Evolutionary conservation across 2,797 vertebrate genomes (phyloP).

Genomic region (Coccyzus lansbergi): DNA sequence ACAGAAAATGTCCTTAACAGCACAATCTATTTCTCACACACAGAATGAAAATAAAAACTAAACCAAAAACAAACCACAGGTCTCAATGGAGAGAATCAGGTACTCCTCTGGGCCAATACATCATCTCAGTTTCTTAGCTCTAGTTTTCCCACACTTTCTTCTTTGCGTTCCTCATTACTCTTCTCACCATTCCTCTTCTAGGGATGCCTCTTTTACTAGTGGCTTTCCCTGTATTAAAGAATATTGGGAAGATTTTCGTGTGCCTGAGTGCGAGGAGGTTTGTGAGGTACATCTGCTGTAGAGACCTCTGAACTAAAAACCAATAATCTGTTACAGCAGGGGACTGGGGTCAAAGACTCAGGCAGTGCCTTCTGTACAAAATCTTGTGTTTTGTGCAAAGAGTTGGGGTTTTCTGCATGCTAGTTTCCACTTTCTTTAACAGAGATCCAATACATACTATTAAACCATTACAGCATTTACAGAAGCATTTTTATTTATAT

Average conservation of each 20-base stretch:
- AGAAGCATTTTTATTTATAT: background rate
- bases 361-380: background rate
- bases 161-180: background rate
- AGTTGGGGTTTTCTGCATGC: background rate
- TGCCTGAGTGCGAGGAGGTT: background rate
- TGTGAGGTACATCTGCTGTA: background rate
- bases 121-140: background rate
- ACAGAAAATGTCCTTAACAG: background rate
- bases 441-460: background rate
- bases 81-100: background rate
- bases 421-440: background rate
- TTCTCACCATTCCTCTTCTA: background rate
- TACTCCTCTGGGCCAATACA: background rate
- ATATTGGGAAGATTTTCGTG: background rate
- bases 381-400: background rate
- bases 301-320: background rate
- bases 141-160: background rate
- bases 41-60: background rate
- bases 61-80: background rate
- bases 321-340: background rate
- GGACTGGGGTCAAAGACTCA: background rate
- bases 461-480: background rate
- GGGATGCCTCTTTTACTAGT: background rate
- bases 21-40: background rate
- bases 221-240: background rate